Conservation (phyloP, 2,113 vertebrate species). For the Pterocles orientalis region DNA sequence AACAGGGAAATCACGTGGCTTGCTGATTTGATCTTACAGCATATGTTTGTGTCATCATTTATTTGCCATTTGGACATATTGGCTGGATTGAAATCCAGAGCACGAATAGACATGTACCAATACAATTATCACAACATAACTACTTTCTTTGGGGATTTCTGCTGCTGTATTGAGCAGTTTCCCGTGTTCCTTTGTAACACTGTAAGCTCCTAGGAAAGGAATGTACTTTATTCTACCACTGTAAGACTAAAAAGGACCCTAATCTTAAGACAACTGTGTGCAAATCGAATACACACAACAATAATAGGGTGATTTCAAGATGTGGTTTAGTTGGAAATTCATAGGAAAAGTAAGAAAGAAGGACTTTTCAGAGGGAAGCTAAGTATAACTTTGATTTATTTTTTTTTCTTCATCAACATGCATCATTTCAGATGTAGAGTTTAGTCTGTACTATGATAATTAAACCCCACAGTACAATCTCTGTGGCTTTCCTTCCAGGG, state of each 20-base stretch:
- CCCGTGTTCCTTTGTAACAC: neutral
- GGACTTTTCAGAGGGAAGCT: neutral
- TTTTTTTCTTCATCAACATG: neutral
- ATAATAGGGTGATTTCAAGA: neutral
- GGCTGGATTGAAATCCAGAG: neutral
- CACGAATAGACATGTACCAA: neutral
- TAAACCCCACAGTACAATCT: neutral
- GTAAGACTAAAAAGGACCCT: neutral
- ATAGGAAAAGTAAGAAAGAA: neutral
- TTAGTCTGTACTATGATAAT: neutral
- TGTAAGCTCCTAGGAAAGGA: neutral
- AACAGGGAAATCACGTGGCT: neutral
- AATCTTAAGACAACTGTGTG: neutral
- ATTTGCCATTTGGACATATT: neutral
- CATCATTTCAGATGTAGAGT: neutral
- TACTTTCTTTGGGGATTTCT: neutral
- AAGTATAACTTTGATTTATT: neutral
- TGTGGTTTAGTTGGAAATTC: neutral
- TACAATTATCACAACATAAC: neutral
- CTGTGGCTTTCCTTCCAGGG: neutral
- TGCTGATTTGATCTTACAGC: neutral
- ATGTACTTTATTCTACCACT: neutral
- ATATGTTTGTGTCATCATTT: neutral
- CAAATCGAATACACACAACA: neutral
- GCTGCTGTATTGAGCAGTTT: neutral